Conservation (phyloP, 2,888 invertebrate genomes). For the Lottia scabra region DNA sequence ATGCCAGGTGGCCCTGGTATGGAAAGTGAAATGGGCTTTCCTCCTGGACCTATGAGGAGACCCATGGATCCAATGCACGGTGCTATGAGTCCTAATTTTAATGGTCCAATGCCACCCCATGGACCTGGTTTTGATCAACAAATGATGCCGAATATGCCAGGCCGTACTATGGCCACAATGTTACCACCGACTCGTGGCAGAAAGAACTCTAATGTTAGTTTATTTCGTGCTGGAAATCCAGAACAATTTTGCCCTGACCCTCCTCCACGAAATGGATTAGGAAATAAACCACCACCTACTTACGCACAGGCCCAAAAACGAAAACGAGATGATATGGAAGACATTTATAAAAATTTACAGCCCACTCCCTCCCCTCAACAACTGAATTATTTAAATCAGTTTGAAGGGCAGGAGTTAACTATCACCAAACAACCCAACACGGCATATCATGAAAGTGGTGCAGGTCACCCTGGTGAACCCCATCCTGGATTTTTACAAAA, state of each 20-base stretch:
- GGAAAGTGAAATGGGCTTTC: conserved; percentile 37
- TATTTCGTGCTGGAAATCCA: conserved; percentile 65
- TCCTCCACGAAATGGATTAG: conserved; percentile 30
- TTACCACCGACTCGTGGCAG: conserved; percentile 28
- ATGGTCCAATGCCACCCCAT: conserved; percentile 43
- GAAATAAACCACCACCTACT: conserved; percentile 66
- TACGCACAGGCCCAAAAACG: conserved; percentile 67
- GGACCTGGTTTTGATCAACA: conserved; percentile 35
- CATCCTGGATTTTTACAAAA: conserved; percentile 41
- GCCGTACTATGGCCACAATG: conserved; percentile 33
- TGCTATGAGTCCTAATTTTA: conserved; percentile 35
- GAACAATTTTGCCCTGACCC: conserved; percentile 64
- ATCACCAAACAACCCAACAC: conserved; percentile 96
- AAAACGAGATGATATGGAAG: conserved; percentile 73
- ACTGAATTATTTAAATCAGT: conserved; percentile 94
- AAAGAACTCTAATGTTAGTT: conserved; percentile 51
- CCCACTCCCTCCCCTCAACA: conserved; percentile 96
- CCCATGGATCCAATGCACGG: conserved; percentile 29
- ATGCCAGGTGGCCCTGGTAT: conserved; percentile 42
- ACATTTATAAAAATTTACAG: conserved; percentile 76
- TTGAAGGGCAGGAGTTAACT: conserved; percentile 95
- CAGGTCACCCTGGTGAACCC: conserved; percentile 41
- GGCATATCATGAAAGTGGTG: conserved; percentile 71
- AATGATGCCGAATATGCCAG: conserved; percentile 33
- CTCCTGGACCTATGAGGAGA: conserved; percentile 22